Evolutionary conservation across 2,888 invertebrate species (phyloP), one percentile per base, ranked within the genome.

Genomic region (Barypeithes pellucidus): DNA sequence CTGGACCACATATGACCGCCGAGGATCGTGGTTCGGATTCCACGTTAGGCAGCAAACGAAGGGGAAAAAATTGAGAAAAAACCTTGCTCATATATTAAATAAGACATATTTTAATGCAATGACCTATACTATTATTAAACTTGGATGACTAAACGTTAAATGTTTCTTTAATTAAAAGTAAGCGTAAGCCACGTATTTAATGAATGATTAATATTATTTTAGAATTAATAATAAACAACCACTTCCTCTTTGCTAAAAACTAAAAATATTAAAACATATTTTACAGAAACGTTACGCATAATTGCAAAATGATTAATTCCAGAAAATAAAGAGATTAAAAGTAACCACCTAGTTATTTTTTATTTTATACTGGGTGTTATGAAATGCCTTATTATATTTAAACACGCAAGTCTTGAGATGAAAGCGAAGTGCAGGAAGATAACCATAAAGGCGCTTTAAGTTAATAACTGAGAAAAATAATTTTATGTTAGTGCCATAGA

Each of bases 61-160:
- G n/a, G n/a, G n/a, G n/a, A n/a, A n/a, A n/a, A n/a, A n/a, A n/a
- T n/a, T n/a, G n/a, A n/a, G n/a, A n/a, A n/a, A n/a, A n/a, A n/a
- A n/a, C n/a, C 22, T 43, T 57, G 33, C 29, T 41, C 62, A 54
- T 62, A 59, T 50, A 66, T 66, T 52, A 57, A 66, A 66, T 66
- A 54, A 66, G 24, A 57, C 45, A 67, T 67, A 67, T 67, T 67
- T 67, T 57, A 67, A 45, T 57, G 59, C 20, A 29, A 29, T 57
- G 29, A 65, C 54, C n/a, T 18, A 18, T 33, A 22, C 16, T 12
- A 29, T 47, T 11, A 47, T 50, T 33, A 57, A 57, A 7, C 33
- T 33, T 29, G 11, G 18, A 11, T 16, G 33, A 33, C 33, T 57
- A 57, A 16, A 12, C 33, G 16, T 33, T 16, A n/a, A 7, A 18